Conservation (phyloP, 1,140 invertebrate genomes). For the Oryzaephilus surinamensis region DNA sequence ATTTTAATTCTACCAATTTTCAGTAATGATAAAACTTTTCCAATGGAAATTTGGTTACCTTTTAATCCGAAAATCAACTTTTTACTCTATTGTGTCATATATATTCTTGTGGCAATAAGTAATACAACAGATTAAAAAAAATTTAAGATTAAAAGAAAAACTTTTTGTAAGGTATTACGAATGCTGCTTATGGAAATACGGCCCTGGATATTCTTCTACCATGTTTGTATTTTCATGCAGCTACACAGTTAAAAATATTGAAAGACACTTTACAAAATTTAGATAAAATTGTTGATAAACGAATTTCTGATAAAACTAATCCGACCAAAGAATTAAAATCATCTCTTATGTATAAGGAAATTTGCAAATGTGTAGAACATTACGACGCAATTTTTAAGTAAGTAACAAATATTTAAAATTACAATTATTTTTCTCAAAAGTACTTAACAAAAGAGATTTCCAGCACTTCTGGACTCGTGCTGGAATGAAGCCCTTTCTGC, state of each 20-base stretch:
- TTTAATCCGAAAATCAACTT: neutral
- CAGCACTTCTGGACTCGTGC: too few relatives aligned
- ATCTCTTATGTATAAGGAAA: neutral
- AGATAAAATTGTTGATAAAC: neutral
- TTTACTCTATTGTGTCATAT: too few relatives aligned
- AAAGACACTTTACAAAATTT: constrained; percentile 7
- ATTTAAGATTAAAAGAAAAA: too few relatives aligned
- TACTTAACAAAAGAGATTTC: too few relatives aligned
- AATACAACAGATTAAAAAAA: neutral
- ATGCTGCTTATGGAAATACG: too few relatives aligned
- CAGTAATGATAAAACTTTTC: neutral
- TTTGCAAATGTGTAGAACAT: neutral
- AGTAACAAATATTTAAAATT: neutral
- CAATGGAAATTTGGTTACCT: constrained; percentile 1
- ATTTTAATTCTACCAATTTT: neutral
- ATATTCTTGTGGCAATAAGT: neutral
- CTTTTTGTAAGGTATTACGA: too few relatives aligned
- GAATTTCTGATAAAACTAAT: too few relatives aligned
- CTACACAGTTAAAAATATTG: constrained; percentile 2
- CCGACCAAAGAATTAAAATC: neutral
- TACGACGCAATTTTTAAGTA: constrained; percentile 4
- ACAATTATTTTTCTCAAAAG: too few relatives aligned
- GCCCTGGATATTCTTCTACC: too few relatives aligned
- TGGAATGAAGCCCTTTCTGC: too few relatives aligned
- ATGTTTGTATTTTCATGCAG: neutral